These are phyloP conservation scores for Falco novaeseelandiae DNA, from an alignment of 2,797 vertebrate species.

Conservation along the genomic window DNA sequence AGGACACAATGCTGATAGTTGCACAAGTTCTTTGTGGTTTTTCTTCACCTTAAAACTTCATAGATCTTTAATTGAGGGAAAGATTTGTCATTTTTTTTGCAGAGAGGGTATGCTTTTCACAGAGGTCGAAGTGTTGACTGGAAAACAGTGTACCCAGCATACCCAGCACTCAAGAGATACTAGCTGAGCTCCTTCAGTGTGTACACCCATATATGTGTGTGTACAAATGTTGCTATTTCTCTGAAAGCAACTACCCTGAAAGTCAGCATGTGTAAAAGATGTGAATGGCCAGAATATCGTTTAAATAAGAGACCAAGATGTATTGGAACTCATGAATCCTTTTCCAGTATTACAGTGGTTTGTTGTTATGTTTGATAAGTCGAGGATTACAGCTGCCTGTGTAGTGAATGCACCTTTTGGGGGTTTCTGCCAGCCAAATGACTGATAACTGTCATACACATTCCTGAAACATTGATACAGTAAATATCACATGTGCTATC, in stretches of 20 bases:
- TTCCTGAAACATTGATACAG: background rate
- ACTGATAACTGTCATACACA: background rate
- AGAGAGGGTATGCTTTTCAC: background rate
- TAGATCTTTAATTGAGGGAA: background rate
- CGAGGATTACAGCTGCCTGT: background rate
- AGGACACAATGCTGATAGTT: background rate
- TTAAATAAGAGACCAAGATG: background rate
- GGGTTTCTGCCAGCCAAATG: background rate
- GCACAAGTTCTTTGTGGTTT: background rate
- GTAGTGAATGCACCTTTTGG: background rate
- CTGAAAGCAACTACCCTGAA: background rate
- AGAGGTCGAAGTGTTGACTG: background rate
- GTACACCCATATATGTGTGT: rapidly evolving
- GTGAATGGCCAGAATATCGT: background rate
- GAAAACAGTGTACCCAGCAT: background rate
- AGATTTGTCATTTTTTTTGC: background rate
- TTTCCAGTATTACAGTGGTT: background rate
- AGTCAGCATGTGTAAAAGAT: background rate
- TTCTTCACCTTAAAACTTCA: background rate
- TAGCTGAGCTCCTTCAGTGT: background rate
- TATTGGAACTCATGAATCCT: background rate
- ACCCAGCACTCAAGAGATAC: background rate
- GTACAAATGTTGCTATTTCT: background rate
- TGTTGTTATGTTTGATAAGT: background rate
- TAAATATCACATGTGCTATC: background rate